Conservation (phyloP, 1,140 invertebrate genomes). For the Ridgeia piscesae region DNA sequence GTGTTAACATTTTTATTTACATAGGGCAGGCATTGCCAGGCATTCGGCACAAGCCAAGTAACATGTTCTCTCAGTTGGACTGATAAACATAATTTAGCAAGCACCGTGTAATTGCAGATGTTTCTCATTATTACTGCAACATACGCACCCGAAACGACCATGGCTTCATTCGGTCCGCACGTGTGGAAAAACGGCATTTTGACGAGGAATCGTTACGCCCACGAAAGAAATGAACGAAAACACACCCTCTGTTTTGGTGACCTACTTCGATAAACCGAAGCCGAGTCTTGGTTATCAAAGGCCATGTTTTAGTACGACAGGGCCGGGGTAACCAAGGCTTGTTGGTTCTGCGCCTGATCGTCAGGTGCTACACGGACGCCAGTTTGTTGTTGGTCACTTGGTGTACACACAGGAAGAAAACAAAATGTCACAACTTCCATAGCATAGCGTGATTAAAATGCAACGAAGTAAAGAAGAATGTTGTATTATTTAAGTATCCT, state of each 20-base stretch:
- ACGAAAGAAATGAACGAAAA: not conserved
- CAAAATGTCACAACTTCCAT: too few species aligned
- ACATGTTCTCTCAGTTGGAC: not conserved
- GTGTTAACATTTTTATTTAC: not conserved
- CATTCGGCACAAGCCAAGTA: not conserved
- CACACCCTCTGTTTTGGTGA: not conserved
- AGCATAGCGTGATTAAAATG: too few species aligned
- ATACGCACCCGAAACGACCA: constrained; percentile 89
- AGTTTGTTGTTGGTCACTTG: not conserved
- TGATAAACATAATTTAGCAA: not conserved
- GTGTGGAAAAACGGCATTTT: constrained; percentile 73
- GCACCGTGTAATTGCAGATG: not conserved
- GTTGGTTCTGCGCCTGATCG: not conserved
- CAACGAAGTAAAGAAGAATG: too few species aligned
- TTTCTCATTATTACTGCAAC: not conserved
- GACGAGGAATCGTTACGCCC: not conserved
- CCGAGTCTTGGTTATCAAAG: not conserved
- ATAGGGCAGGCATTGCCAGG: not conserved
- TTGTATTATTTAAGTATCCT: too few species aligned
- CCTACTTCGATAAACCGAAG: not conserved
- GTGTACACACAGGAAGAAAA: not conserved
- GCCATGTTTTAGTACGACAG: not conserved
- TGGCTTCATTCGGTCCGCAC: constrained; percentile 94
- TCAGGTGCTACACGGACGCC: not conserved
- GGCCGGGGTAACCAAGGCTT: not conserved